These are phyloP conservation scores for Drosophila antonietae DNA, from an alignment of 2,888 invertebrate genomes.

Conservation along the genomic window DNA sequence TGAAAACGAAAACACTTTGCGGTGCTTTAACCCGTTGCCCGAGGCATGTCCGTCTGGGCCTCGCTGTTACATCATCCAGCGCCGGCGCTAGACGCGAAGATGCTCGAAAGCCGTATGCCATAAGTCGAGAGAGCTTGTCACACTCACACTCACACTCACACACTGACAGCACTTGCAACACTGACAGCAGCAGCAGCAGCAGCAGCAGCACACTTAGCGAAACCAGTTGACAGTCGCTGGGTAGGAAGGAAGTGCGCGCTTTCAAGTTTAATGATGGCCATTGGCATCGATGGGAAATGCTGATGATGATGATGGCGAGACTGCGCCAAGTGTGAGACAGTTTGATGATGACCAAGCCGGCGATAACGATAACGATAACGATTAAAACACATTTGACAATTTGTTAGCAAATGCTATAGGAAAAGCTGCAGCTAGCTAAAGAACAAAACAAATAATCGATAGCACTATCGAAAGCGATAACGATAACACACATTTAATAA, in stretches of 20 bases:
- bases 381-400: background rate
- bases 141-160: slow-evolving; percentile 10
- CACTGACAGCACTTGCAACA: slow-evolving; percentile 9
- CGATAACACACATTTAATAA: background rate
- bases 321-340: slow-evolving; percentile 10
- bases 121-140: slow-evolving; percentile 6
- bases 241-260: slow-evolving; percentile 57
- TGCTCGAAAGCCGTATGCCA: slow-evolving; percentile 54
- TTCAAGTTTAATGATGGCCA: slow-evolving; percentile 64
- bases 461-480: background rate
- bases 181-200: slow-evolving; percentile 6
- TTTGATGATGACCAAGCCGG: background rate
- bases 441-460: no score
- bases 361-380: background rate
- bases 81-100: slow-evolving; percentile 62
- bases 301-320: slow-evolving; percentile 17
- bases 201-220: slow-evolving; percentile 16
- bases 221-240: slow-evolving; percentile 56
- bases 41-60: slow-evolving; percentile 24
- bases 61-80: slow-evolving; percentile 48
- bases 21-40: slow-evolving; percentile 51
- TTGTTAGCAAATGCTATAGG: no score
- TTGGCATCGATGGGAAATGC: slow-evolving; percentile 43
- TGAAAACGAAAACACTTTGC: slow-evolving; percentile 3
- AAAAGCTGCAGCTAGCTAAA: no score